These are phyloP conservation scores for Speoplatyrhinus poulsoni DNA, from an alignment of 2,113 vertebrate species.

Conservation along the genomic window DNA sequence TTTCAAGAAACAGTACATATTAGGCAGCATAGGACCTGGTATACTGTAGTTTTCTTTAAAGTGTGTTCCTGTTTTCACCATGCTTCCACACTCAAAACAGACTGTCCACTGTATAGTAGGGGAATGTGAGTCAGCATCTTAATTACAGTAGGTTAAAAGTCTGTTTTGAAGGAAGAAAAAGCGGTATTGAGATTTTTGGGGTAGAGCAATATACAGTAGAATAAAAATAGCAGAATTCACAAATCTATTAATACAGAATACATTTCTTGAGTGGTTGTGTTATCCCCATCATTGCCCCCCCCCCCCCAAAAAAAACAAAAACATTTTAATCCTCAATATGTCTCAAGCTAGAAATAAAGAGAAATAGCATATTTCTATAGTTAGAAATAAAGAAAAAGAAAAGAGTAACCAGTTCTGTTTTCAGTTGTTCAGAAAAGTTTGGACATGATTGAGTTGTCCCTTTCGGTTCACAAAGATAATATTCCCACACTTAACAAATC, in stretches of 20 bases:
- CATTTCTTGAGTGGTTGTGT: slow-evolving; percentile 35
- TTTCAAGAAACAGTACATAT: slow-evolving; percentile 33
- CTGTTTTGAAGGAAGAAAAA: not conserved
- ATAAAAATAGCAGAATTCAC: slow-evolving; percentile 34
- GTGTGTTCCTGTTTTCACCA: slow-evolving; percentile 18
- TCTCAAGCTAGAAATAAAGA: not conserved
- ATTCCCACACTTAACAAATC: slow-evolving; percentile 40
- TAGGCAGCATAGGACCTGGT: not conserved
- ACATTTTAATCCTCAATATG: slow-evolving; percentile 13
- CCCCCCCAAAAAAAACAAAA: slow-evolving; percentile 28
- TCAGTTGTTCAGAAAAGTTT: not conserved
- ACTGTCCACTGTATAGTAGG: slow-evolving; percentile 43
- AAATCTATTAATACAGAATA: slow-evolving; percentile 31
- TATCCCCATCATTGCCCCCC: slow-evolving; percentile 12
- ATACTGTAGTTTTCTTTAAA: slow-evolving; percentile 17
- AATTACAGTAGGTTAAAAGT: slow-evolving; percentile 7
- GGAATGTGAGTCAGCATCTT: not conserved
- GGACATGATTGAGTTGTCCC: slow-evolving; percentile 13
- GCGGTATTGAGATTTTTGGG: slow-evolving; percentile 29
- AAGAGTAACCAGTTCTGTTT: not conserved
- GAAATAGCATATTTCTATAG: not conserved
- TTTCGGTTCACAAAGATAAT: slow-evolving; percentile 63
- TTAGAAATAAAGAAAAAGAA: too few species aligned
- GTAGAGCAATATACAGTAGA: slow-evolving; percentile 3
- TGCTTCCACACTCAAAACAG: slow-evolving; percentile 18